A percentile compares a stretch with the other conserved stretches of the same genome.
These are phyloP conservation scores for Poecilia velifera DNA, from an alignment of 2,797 vertebrate genomes.

Conservation along the genomic window DNA sequence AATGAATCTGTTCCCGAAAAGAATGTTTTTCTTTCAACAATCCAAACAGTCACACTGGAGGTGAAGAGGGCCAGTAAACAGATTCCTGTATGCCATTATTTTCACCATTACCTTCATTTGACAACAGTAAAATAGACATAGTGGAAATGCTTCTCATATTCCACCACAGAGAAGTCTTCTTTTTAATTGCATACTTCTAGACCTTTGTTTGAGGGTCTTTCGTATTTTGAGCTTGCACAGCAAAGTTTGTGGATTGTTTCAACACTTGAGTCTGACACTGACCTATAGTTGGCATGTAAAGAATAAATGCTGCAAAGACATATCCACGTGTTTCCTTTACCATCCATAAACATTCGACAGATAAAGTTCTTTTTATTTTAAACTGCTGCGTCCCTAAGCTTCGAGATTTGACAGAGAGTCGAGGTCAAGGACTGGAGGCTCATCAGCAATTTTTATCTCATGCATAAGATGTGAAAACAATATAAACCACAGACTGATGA, in stretches of 20 bases:
- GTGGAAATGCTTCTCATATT: neutral
- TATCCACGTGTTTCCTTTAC: neutral
- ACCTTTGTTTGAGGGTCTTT: constrained; percentile 2
- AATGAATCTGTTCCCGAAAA: constrained; percentile 7
- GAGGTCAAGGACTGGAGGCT: neutral
- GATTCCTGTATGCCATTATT: neutral
- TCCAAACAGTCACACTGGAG: constrained; percentile 9
- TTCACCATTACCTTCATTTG: constrained; percentile 1
- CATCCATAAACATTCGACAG: neutral
- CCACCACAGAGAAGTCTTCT: neutral
- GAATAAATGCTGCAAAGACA: neutral
- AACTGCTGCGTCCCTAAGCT: neutral
- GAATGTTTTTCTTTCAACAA: constrained; percentile 14
- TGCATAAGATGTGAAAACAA: neutral
- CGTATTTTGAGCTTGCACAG: neutral
- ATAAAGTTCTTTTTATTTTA: neutral
- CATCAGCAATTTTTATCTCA: neutral
- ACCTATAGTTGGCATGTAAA: neutral
- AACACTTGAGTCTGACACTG: neutral
- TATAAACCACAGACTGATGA: neutral
- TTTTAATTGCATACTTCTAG: constrained; percentile 1
- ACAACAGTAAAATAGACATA: neutral
- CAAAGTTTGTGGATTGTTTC: neutral
- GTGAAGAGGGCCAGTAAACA: constrained; percentile 14
- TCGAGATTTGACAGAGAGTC: neutral